Conservation (phyloP, 2,888 invertebrate genomes). For the Lampropteryx suffumata region DNA sequence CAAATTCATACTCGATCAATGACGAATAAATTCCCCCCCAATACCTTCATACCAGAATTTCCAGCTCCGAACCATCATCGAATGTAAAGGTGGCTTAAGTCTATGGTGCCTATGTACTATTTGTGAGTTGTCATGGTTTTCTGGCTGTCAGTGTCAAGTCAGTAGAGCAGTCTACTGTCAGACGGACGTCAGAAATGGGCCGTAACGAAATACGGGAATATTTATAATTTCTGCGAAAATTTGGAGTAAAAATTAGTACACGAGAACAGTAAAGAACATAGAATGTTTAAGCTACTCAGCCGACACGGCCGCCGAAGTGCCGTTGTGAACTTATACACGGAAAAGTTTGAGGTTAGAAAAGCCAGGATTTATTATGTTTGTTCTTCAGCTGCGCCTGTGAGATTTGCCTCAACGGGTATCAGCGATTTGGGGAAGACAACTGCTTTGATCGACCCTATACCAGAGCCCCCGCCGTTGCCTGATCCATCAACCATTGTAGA, state of each 20-base stretch:
- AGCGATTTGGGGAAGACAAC: slow-evolving; percentile 54
- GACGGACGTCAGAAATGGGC: slow-evolving; percentile 50
- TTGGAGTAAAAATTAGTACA: background rate
- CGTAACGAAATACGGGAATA: slow-evolving; percentile 40
- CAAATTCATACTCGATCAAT: too few relatives aligned
- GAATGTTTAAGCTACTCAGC: slow-evolving; percentile 72
- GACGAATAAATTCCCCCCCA: too few relatives aligned
- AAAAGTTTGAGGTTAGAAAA: slow-evolving; percentile 76
- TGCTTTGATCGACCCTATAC: slow-evolving; percentile 62
- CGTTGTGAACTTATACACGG: slow-evolving; percentile 60
- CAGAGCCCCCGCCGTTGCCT: slow-evolving; percentile 74
- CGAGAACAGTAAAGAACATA: slow-evolving; percentile 22
- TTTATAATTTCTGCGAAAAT: slow-evolving; percentile 17
- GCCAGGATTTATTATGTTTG: slow-evolving; percentile 71
- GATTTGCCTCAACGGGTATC: slow-evolving; percentile 62
- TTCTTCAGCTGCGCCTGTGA: slow-evolving; percentile 62
- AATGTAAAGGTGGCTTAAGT: too few relatives aligned
- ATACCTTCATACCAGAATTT: too few relatives aligned
- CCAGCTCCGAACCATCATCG: too few relatives aligned
- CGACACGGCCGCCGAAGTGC: slow-evolving; percentile 69
- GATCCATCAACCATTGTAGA: slow-evolving; percentile 56
- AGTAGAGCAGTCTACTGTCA: slow-evolving; percentile 5
- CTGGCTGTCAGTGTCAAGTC: background rate
- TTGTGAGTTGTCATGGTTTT: too few relatives aligned
- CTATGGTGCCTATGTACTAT: too few relatives aligned